Evolutionary conservation across 2,113 vertebrate genomes (phyloP).

Genomic region (Lethenteron reissneri): DNA sequence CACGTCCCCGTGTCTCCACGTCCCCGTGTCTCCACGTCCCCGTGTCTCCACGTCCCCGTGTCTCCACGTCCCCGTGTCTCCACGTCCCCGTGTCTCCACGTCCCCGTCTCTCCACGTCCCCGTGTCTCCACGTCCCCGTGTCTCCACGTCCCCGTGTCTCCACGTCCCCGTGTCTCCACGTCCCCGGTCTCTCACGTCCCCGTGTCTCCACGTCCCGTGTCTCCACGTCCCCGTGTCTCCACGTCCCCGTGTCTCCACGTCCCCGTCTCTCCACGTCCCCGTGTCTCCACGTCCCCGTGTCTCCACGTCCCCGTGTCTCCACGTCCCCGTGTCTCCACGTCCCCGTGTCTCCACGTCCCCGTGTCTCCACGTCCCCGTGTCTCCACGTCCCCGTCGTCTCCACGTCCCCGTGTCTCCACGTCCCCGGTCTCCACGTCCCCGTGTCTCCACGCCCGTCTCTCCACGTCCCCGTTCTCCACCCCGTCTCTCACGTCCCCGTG

Average conservation of each 20-base stretch:
- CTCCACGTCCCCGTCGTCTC: no score
- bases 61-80: background rate
- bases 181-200: no score
- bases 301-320: background rate
- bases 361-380: background rate
- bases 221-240: background rate
- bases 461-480: background rate
- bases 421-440: no score
- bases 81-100: background rate
- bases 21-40: background rate
- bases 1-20: background rate
- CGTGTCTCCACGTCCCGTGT: no score
- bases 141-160: background rate
- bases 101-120: no score
- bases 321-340: background rate
- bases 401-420: background rate
- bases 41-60: background rate
- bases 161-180: background rate
- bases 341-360: background rate
- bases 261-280: no score
- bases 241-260: background rate
- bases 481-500: no score
- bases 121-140: no score
- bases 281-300: no score
- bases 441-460: background rate